phyloP scores from a whole-genome alignment of 2,113 vertebrate genomes.

The Sphaerodactylus townsendi region DNA sequence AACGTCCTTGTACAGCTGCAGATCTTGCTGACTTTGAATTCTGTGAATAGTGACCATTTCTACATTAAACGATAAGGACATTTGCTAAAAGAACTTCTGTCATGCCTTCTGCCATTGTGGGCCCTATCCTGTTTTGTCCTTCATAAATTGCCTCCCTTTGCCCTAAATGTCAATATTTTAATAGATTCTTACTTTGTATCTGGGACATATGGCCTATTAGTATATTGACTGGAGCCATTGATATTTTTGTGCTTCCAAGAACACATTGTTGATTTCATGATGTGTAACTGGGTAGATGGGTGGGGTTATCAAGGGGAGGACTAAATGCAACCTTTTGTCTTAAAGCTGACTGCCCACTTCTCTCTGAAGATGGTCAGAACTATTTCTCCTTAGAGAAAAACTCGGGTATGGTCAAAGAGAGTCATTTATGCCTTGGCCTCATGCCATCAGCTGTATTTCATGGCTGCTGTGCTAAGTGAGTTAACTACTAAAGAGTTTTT shows the following conservation, averaged over 20 bases:
- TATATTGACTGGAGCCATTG: neutral
- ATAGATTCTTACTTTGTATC: constrained; percentile 23
- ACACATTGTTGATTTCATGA: neutral
- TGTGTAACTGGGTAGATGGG: neutral
- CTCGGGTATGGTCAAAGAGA: constrained; percentile 33
- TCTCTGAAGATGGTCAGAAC: constrained; percentile 2
- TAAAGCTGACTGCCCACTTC: neutral
- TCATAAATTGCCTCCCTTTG: neutral
- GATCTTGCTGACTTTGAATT: constrained; percentile 22
- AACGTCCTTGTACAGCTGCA: constrained; percentile 6
- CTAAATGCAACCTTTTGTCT: constrained; percentile 16
- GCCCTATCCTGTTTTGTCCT: constrained; percentile 11
- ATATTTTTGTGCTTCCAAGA: neutral
- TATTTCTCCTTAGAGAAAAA: constrained; percentile 11
- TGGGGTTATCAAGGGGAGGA: neutral
- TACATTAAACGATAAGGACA: constrained; percentile 40
- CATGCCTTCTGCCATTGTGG: constrained; percentile 35
- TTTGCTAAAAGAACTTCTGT: constrained; percentile 35
- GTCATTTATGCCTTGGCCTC: constrained; percentile 39
- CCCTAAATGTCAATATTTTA: neutral
- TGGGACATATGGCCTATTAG: neutral
- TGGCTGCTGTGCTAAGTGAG: constrained; percentile 63
- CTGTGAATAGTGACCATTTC: constrained; percentile 16
- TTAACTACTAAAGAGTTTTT: constrained; percentile 69
- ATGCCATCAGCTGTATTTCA: constrained; percentile 57